Conservation (phyloP, 1,140 invertebrate genomes). For the Cyclina sinensis region DNA sequence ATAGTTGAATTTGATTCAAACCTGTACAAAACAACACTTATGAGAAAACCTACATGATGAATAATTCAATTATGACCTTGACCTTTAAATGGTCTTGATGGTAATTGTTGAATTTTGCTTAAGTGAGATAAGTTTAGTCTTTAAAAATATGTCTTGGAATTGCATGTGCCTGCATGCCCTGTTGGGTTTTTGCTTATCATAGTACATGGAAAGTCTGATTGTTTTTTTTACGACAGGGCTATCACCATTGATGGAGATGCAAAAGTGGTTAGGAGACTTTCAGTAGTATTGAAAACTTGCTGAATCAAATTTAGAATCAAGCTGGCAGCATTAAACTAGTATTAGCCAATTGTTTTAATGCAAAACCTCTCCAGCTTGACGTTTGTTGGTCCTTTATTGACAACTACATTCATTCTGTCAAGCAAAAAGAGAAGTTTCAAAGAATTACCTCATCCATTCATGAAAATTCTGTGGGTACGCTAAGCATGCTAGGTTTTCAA, state of each 20-base stretch:
- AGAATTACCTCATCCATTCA: neutral
- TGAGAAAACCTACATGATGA: too few relatives aligned
- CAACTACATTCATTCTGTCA: neutral
- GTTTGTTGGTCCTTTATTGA: conserved; percentile 3
- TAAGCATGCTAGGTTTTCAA: neutral
- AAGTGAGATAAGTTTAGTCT: too few relatives aligned
- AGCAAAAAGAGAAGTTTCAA: neutral
- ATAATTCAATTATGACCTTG: too few relatives aligned
- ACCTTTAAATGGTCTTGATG: too few relatives aligned
- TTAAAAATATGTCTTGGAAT: neutral
- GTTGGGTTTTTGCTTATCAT: conserved; percentile 12
- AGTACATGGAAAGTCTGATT: neutral
- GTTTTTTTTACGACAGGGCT: neutral
- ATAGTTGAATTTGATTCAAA: too few relatives aligned
- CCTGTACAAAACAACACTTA: too few relatives aligned
- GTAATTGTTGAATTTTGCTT: too few relatives aligned
- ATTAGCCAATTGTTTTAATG: neutral
- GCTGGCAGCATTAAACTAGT: neutral
- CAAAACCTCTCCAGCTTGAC: neutral
- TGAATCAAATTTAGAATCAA: neutral
- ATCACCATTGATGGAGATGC: neutral
- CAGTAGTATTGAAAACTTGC: neutral
- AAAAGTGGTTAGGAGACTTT: neutral
- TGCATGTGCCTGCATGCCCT: neutral
- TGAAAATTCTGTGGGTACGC: neutral